These are phyloP conservation scores for Rousettus madagascariensis DNA, from an alignment of 2,797 vertebrate species.

Conservation along the genomic window DNA sequence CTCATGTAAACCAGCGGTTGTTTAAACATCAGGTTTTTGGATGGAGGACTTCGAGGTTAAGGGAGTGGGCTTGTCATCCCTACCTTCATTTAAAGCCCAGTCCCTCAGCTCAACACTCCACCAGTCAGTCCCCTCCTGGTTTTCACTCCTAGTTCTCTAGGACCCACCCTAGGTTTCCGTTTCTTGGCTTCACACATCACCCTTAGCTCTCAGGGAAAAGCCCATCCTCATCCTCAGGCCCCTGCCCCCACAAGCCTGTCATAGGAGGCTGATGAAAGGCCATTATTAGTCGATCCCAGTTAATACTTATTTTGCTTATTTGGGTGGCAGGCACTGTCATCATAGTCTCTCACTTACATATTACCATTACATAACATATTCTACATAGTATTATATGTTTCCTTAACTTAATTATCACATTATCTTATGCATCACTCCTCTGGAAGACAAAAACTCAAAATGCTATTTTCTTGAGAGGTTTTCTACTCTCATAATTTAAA, in stretches of 20 bases:
- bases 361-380: neutral
- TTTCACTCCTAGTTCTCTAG: neutral
- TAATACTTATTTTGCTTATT: neutral
- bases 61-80: neutral
- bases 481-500: no score
- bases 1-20: accelerated
- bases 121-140: neutral
- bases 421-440: neutral
- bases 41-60: neutral
- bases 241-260: neutral
- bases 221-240: neutral
- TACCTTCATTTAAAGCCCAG: neutral
- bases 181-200: neutral
- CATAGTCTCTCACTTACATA: neutral
- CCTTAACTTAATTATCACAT: neutral
- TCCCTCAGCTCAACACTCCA: neutral
- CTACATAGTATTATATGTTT: neutral
- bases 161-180: neutral
- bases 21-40: neutral
- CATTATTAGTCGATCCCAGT: neutral
- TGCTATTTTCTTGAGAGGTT: no score
- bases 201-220: neutral
- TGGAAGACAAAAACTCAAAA: no score
- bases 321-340: neutral
- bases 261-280: neutral